A percentile compares a stretch with the other conserved stretches of the same genome.
Evolutionary conservation across 2,797 vertebrate species (phyloP).

Genomic region (Sorex maritimensis): DNA sequence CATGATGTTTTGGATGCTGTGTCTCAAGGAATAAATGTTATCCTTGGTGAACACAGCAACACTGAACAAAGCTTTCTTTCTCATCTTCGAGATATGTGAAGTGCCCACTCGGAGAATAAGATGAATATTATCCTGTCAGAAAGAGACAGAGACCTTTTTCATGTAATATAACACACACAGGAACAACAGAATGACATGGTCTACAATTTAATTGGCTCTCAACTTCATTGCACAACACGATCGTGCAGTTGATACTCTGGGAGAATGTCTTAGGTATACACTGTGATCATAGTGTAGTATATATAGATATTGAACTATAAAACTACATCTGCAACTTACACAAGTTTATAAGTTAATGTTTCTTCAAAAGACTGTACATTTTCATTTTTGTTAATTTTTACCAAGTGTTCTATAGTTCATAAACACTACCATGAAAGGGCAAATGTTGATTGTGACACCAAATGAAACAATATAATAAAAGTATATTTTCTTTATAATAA

Average conservation of each 20-base stretch:
- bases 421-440: constrained; percentile 26
- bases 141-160: constrained; percentile 95
- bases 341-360: not conserved
- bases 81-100: constrained; percentile 92
- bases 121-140: constrained; percentile 92
- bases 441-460: constrained; percentile 38
- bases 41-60: constrained; percentile 98
- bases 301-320: not conserved
- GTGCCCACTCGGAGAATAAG: constrained; percentile 88
- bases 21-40: constrained; percentile 94
- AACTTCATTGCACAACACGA: not conserved
- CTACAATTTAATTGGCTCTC: not conserved
- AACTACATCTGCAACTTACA: not conserved
- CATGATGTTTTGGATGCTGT: constrained; percentile 96
- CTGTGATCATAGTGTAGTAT: not conserved
- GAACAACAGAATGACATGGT: not conserved
- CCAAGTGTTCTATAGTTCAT: constrained; percentile 7
- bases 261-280: constrained; percentile 10
- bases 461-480: not conserved
- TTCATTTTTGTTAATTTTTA: constrained; percentile 49
- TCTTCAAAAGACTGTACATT: not conserved
- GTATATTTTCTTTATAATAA: constrained; percentile 9
- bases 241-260: not conserved
- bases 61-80: constrained; percentile 96
- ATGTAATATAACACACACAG: constrained; percentile 89